Conservation (phyloP, 2,888 invertebrate species). For the Incurvaria masculella region DNA sequence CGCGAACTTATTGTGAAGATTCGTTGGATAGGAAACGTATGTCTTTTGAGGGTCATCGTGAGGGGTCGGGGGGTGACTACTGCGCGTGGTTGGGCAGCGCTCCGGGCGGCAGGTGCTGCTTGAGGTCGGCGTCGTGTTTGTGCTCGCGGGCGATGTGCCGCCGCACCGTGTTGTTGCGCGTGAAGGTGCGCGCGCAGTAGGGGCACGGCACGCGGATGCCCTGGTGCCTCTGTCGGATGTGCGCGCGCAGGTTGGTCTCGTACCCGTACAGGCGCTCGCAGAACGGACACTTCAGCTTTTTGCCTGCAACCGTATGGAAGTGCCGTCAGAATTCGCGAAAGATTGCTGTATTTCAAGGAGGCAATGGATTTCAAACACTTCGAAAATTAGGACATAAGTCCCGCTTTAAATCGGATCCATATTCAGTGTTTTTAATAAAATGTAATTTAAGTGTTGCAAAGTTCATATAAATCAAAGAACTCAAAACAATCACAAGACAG, state of each 20-base stretch:
- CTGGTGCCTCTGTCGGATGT: constrained; percentile 88
- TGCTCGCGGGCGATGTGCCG: constrained; percentile 90
- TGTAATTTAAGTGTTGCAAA: too few relatives aligned
- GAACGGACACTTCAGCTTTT: constrained; percentile 89
- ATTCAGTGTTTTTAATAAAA: too few relatives aligned
- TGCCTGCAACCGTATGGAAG: too few relatives aligned
- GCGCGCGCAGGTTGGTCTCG: constrained; percentile 88
- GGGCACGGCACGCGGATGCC: constrained; percentile 90
- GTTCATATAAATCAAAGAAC: too few relatives aligned
- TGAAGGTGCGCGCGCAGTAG: constrained; percentile 87
- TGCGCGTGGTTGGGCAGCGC: constrained; percentile 63
- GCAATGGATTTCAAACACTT: too few relatives aligned
- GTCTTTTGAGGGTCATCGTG: constrained; percentile 10
- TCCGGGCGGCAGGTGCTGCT: constrained; percentile 60
- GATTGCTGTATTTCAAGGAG: too few relatives aligned
- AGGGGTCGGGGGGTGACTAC: constrained; percentile 31
- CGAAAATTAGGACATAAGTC: too few relatives aligned
- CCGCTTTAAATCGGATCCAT: too few relatives aligned
- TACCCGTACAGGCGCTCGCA: constrained; percentile 91
- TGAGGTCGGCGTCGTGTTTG: constrained; percentile 68
- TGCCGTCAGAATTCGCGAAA: too few relatives aligned
- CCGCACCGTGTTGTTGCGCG: constrained; percentile 88
- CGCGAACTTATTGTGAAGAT: constrained; percentile 16
- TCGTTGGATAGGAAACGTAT: constrained; percentile 1
- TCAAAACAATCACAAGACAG: too few relatives aligned